phyloP scores from a whole-genome alignment of 2,113 vertebrate genomes.

The Acanthochromis polyacanthus region DNA sequence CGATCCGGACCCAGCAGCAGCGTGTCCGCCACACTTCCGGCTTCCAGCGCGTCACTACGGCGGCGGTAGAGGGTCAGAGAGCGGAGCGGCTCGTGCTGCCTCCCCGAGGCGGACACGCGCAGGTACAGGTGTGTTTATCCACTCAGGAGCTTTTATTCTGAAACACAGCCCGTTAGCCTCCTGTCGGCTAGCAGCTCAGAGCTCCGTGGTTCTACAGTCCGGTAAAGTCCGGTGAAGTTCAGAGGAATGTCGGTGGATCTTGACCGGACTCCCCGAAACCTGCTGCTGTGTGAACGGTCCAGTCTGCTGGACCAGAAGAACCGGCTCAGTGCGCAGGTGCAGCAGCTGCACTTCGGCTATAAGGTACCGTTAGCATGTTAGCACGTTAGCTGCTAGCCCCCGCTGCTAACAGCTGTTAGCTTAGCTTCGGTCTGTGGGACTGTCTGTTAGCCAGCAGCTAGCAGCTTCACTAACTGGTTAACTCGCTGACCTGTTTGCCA shows the following conservation, averaged over 20 bases:
- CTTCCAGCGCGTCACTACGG: conserved; percentile 39
- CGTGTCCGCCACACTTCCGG: conserved; percentile 46
- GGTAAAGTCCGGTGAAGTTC: background rate
- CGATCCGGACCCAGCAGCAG: background rate
- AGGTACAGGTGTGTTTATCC: too few species aligned
- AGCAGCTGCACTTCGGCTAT: conserved; percentile 60
- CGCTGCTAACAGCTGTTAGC: too few species aligned
- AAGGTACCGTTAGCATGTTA: conserved; percentile 44
- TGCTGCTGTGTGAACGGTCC: conserved; percentile 63
- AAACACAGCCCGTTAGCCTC: too few species aligned
- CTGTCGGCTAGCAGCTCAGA: too few species aligned
- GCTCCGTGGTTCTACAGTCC: too few species aligned
- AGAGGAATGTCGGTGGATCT: conserved; percentile 3
- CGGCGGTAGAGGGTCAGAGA: background rate
- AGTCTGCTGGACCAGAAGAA: conserved; percentile 53
- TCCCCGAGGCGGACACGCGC: too few species aligned
- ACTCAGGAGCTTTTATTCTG: too few species aligned
- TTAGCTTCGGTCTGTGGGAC: too few species aligned
- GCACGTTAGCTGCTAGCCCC: background rate
- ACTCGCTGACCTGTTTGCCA: too few species aligned
- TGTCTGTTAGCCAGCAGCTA: too few species aligned
- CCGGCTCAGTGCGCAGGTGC: conserved; percentile 51
- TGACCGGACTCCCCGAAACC: conserved; percentile 18
- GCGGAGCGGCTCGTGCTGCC: background rate
- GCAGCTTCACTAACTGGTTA: too few species aligned